Evolutionary conservation across 2,888 invertebrate species (phyloP).

Genomic region (Myopa tessellatipennis): DNA sequence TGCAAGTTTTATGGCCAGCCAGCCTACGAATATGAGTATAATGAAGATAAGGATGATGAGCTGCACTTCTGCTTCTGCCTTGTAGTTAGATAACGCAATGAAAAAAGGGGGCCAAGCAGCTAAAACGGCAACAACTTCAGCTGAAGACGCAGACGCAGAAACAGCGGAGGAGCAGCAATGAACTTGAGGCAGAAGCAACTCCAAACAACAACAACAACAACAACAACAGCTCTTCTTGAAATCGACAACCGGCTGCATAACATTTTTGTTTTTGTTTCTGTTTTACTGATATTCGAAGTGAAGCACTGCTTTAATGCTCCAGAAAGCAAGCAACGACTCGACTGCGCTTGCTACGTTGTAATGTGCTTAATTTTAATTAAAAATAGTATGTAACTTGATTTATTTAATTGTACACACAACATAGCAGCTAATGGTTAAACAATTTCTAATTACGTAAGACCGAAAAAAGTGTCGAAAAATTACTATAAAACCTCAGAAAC

Average conservation of each 20-base stretch:
- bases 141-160: not conserved
- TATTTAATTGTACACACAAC: too few species aligned
- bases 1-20: constrained; percentile 7
- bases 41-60: too few species aligned
- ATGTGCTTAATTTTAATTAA: not conserved
- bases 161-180: constrained; percentile 9
- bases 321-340: constrained; percentile 13
- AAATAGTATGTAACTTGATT: too few species aligned
- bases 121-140: constrained; percentile 4
- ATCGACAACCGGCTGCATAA: not conserved
- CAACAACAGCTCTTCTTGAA: not conserved
- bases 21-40: too few species aligned
- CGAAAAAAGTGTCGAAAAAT: too few species aligned
- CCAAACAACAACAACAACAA: too few species aligned
- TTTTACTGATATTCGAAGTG: not conserved
- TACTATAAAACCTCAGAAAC: too few species aligned
- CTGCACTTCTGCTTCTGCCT: not conserved
- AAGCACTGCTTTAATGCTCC: constrained; percentile 10
- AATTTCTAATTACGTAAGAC: too few species aligned
- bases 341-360: not conserved
- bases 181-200: not conserved
- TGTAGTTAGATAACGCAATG: not conserved
- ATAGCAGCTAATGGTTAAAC: too few species aligned
- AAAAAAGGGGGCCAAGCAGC: not conserved
- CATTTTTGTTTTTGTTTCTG: not conserved